Percentiles rank a stretch among this genome's conserved stretches.
These are phyloP conservation scores for Boulengerochromis microlepis DNA, from an alignment of 2,113 vertebrate species.

Conservation along the genomic window DNA sequence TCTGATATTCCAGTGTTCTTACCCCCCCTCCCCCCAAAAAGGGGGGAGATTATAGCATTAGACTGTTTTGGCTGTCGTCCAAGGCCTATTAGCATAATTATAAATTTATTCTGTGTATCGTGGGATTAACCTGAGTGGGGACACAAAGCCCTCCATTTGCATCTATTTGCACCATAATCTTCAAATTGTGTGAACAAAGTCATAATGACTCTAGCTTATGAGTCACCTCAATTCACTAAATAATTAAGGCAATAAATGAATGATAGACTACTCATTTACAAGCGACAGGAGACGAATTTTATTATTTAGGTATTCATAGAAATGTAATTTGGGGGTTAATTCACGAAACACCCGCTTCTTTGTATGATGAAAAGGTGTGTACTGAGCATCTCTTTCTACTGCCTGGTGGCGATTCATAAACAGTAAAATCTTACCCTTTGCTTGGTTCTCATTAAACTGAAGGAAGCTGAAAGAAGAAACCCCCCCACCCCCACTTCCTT, in stretches of 20 bases:
- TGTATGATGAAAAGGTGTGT: neutral
- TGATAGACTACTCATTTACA: neutral
- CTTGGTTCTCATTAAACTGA: constrained; percentile 31
- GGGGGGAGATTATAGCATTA: neutral
- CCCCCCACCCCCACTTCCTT: neutral
- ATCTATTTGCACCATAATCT: neutral
- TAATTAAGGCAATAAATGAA: neutral
- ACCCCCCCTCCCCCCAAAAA: rapidly evolving
- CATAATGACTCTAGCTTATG: neutral
- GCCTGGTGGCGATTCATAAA: constrained; percentile 30
- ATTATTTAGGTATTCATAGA: neutral
- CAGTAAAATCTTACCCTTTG: constrained; percentile 2
- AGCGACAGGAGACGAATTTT: neutral
- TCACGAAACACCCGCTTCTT: neutral
- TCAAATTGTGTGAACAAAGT: neutral
- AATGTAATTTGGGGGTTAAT: neutral
- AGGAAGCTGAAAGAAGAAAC: neutral
- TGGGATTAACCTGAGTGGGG: neutral
- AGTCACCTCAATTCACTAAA: neutral
- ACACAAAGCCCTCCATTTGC: neutral
- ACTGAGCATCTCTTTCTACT: neutral
- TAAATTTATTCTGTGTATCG: neutral
- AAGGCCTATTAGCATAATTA: constrained; percentile 6
- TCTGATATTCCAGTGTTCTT: neutral
- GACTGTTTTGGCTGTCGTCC: neutral